Percentiles rank a stretch among this genome's conserved stretches.
Conservation (phyloP, 1,140 invertebrate species). For the Zaprionus taronus region DNA sequence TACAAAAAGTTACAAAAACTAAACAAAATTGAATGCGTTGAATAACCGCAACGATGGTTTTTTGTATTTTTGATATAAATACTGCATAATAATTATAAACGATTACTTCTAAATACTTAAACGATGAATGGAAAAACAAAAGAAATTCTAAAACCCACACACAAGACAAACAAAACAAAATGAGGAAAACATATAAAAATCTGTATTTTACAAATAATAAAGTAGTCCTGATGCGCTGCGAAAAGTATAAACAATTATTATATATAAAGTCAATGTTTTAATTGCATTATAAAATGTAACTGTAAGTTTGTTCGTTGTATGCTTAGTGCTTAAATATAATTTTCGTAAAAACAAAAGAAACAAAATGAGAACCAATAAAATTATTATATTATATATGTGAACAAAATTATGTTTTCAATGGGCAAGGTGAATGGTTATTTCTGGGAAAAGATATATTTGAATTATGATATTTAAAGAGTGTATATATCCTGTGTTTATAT, state of each 20-base stretch:
- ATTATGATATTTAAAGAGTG: too few relatives aligned
- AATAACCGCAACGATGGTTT: conserved; percentile 36
- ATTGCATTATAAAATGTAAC: conserved; percentile 76
- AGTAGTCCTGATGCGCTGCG: conserved; percentile 57
- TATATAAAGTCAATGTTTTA: conserved; percentile 81
- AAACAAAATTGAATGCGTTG: conserved; percentile 29
- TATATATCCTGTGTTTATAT: too few relatives aligned
- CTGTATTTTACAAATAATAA: conserved; percentile 39
- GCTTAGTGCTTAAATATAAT: conserved; percentile 77
- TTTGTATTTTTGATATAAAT: conserved; percentile 77
- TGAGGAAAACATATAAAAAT: conserved; percentile 16
- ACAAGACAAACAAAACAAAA: conserved; percentile 6
- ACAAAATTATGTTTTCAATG: conserved; percentile 1
- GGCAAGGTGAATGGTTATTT: too few relatives aligned
- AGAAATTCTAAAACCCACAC: conserved; percentile 10
- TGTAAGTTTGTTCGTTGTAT: conserved; percentile 81
- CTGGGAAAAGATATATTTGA: too few relatives aligned
- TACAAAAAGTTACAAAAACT: conserved; percentile 41
- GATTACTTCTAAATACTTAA: conserved; percentile 62
- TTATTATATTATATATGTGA: conserved; percentile 59
- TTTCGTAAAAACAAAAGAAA: conserved; percentile 62
- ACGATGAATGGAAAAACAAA: conserved; percentile 37
- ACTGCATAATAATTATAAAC: conserved; percentile 51
- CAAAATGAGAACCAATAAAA: conserved; percentile 65
- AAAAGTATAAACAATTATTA: conserved; percentile 69